These are phyloP conservation scores for Helicoverpa armigera DNA, from an alignment of 1,140 invertebrate genomes.

Conservation along the genomic window DNA sequence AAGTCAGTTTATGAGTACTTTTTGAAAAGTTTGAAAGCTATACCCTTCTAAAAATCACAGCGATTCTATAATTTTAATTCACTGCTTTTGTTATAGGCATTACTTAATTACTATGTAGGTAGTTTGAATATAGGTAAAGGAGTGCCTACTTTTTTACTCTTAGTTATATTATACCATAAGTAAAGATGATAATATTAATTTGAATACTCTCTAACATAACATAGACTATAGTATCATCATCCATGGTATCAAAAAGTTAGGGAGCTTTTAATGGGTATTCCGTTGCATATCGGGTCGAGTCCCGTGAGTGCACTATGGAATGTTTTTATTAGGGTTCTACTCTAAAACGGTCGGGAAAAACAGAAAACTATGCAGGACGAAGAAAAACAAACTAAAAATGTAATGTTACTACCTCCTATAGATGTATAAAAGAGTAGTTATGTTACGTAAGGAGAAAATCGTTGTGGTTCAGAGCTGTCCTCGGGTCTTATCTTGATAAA, in stretches of 20 bases:
- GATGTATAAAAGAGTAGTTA: constrained; percentile 26
- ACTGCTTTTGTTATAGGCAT: too few relatives aligned
- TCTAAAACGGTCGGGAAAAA: neutral
- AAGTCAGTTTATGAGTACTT: too few relatives aligned
- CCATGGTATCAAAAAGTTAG: neutral
- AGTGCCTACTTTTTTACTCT: too few relatives aligned
- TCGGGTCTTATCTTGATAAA: constrained; percentile 24
- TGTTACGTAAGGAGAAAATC: constrained; percentile 6
- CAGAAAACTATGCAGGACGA: neutral
- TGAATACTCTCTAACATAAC: neutral
- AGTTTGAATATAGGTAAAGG: too few relatives aligned
- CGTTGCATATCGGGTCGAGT: constrained; percentile 18
- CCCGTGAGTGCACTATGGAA: constrained; percentile 14
- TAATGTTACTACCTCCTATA: neutral
- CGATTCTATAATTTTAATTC: too few relatives aligned
- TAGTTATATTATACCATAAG: too few relatives aligned
- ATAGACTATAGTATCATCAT: neutral
- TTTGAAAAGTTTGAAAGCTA: too few relatives aligned
- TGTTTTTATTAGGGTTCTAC: constrained; percentile 25
- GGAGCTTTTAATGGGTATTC: neutral
- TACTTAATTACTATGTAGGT: too few relatives aligned
- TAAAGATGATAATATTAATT: too few relatives aligned
- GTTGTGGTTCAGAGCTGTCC: constrained; percentile 13
- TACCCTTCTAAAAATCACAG: too few relatives aligned
- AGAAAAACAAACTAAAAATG: neutral